Evolutionary conservation across 35 echinoderm and acorn worm genomes (phyloP).

Genomic region (Apostichopus parvimensis): DNA sequence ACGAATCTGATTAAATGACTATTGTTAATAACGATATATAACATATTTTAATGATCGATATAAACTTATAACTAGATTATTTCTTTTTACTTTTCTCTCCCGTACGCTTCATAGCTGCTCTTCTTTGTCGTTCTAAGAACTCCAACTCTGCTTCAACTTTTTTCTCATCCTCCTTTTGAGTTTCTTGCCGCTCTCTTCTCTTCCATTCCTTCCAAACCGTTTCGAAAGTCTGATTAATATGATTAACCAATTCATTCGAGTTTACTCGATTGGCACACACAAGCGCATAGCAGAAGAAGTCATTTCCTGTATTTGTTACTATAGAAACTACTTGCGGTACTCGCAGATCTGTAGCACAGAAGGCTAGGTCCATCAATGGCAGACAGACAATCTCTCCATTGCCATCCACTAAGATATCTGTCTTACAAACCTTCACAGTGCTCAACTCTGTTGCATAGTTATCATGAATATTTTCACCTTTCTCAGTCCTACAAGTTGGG

Average conservation of each 20-base stretch:
- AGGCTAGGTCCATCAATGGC: conserved; percentile 49
- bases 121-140: conserved; percentile 30
- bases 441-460: conserved; percentile 43
- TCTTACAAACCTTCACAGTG: conserved; percentile 38
- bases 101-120: not conserved
- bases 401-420: conserved; percentile 6
- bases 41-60: not conserved
- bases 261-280: conserved; percentile 45
- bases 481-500: conserved; percentile 48
- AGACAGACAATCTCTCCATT: conserved; percentile 13
- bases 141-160: conserved; percentile 40
- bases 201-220: conserved; percentile 59
- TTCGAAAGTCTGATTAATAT: conserved; percentile 52
- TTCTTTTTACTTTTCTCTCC: conserved; percentile 38
- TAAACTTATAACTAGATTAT: not conserved
- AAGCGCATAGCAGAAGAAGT: conserved; percentile 33
- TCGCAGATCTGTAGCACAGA: conserved; percentile 44
- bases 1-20: not conserved
- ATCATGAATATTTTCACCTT: conserved; percentile 46
- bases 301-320: conserved; percentile 47
- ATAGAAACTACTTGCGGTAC: conserved; percentile 49
- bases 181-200: conserved; percentile 41
- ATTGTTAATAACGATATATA: not conserved
- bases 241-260: conserved; percentile 35
- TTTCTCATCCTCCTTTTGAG: conserved; percentile 38